Evolutionary conservation across 2,797 vertebrate genomes (phyloP).

Genomic region (Novumbra hubbsi): DNA sequence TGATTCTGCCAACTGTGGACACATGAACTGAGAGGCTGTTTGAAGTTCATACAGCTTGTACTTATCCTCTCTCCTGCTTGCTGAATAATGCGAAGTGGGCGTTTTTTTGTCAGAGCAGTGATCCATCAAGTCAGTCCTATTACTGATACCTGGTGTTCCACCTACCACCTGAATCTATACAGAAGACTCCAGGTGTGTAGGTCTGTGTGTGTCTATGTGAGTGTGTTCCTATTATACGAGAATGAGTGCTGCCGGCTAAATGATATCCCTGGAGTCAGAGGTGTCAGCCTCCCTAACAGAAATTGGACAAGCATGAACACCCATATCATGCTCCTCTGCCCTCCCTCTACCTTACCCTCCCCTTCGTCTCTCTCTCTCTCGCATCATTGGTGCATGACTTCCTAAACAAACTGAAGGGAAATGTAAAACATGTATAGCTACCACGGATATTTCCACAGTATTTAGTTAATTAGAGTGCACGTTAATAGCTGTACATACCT

Average conservation of each 20-base stretch:
- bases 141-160: constrained; percentile 58
- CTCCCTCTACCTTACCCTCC: neutral
- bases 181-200: constrained; percentile 18
- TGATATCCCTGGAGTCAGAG: constrained; percentile 18
- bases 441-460: too few species aligned
- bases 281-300: constrained; percentile 6
- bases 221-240: neutral
- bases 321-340: neutral
- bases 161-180: constrained; percentile 51
- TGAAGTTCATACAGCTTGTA: constrained; percentile 53
- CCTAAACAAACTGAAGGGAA: too few species aligned
- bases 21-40: constrained; percentile 39
- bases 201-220: constrained; percentile 15
- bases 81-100: constrained; percentile 40
- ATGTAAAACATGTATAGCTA: too few species aligned
- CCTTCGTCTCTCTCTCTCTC: neutral
- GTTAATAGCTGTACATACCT: too few species aligned
- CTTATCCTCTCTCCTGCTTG: constrained; percentile 45
- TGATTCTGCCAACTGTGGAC: neutral
- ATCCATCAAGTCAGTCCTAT: constrained; percentile 64
- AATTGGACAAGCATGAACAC: neutral
- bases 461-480: too few species aligned
- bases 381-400: neutral
- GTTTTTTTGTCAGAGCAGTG: constrained; percentile 11
- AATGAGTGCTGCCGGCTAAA: constrained; percentile 12